Base-by-base conservation (phyloP, 2,113 vertebrate genomes). In the Irena cyanogastra region DNA sequence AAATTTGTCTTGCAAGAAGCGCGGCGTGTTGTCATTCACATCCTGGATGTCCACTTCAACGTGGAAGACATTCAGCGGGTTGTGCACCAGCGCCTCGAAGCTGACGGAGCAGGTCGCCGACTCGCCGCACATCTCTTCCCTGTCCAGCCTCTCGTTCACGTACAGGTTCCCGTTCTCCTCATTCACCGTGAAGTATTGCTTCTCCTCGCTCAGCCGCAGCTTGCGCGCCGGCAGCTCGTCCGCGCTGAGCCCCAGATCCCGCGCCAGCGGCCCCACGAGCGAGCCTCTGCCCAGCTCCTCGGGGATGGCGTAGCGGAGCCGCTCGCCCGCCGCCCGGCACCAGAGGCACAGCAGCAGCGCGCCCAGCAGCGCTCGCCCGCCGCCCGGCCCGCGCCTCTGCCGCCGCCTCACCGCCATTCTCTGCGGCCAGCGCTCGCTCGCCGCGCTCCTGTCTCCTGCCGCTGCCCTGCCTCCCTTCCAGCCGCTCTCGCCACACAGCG, bases 211-310 rank as follows among this genome's bases (percentile, higher is more conserved):
- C 2, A 47, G 16, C 26, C 39, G 45, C 81, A 72, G 57, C 33
- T 33, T 83, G 68, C 81, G 81, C 45, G 49, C 81, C 68, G 69
- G 57, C 49, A 84, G 82, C 59, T 84, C 31, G 59, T 84, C 41
- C 11, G 72, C 13, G 74, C 81, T 79, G 39, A 95, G 87, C 9
- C 92, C 84, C 90, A 95, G 47, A 39, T 95, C 93, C 92, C 56
- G 39, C 23, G 84, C 95, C 77, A 96, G 93, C 30, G 93, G 81
- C 72, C 94, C 96, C 72, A 95, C 96, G 31, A 96, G 87, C 42
- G 96, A 96, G 18, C 95, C 96, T 65, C 35, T 94, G 72, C 22
- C 39, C 91, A 89, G 35, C 54, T 96, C 96, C 89, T 96, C 96
- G 27, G 94, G 0, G 27, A 96, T 95, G 50, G 28, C 1, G 35